Evolutionary conservation across 2,113 vertebrate genomes (phyloP).

Genomic region (Myiozetetes cayanensis): DNA sequence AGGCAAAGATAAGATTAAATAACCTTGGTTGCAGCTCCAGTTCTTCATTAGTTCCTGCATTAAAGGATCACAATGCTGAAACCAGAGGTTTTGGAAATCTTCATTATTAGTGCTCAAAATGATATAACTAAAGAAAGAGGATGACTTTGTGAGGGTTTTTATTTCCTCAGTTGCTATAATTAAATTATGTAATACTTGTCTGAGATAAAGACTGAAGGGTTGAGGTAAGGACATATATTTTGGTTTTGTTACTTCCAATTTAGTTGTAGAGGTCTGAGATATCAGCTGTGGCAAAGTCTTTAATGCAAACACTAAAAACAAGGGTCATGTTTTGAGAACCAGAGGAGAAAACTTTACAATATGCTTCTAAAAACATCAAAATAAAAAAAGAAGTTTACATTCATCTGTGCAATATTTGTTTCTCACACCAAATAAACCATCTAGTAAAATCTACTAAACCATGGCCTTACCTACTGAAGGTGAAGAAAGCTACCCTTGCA

Average conservation of each 20-base stretch:
- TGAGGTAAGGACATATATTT: neutral
- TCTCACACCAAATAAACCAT: neutral
- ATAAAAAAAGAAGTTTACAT: neutral
- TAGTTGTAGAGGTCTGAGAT: neutral
- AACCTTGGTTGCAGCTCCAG: neutral
- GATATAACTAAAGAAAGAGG: neutral
- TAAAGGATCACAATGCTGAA: neutral
- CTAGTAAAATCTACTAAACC: neutral
- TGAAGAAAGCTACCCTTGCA: neutral
- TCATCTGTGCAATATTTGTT: neutral
- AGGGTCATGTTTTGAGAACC: neutral
- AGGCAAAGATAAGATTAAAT: conserved; percentile 34
- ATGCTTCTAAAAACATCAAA: neutral
- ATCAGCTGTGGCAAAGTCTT: neutral
- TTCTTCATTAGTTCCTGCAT: neutral
- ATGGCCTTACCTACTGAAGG: conserved; percentile 1
- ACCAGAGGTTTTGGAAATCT: neutral
- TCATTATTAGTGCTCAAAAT: neutral
- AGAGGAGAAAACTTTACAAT: neutral
- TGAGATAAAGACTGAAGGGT: neutral
- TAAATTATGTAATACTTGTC: neutral
- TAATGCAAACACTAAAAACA: neutral
- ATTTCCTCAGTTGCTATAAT: neutral
- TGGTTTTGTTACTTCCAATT: neutral
- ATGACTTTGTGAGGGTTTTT: neutral